These are phyloP conservation scores for Eristalinus aeneus DNA, from an alignment of 2,888 invertebrate genomes.

Conservation along the genomic window DNA sequence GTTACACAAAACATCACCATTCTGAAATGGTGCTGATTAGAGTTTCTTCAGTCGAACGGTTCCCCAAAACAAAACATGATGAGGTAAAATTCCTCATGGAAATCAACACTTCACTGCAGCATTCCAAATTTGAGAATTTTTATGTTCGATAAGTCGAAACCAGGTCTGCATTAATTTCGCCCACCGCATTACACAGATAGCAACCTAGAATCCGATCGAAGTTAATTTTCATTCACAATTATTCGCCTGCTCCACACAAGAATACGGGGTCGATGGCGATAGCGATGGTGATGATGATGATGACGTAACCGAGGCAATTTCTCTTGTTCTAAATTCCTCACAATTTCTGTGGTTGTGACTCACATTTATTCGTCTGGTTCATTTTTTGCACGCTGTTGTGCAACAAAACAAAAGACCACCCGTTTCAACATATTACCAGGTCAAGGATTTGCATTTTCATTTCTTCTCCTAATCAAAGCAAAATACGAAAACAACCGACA, in stretches of 20 bases:
- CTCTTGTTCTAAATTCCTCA: slow-evolving; percentile 3
- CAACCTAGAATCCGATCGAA: background rate
- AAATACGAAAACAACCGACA: background rate
- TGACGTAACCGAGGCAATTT: background rate
- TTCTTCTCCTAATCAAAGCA: background rate
- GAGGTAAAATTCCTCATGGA: no score
- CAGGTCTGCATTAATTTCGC: background rate
- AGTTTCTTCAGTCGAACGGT: no score
- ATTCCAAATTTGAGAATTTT: background rate
- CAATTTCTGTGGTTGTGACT: background rate
- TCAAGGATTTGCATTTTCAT: slow-evolving; percentile 40
- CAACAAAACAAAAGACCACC: slow-evolving; percentile 17
- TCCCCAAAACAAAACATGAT: no score
- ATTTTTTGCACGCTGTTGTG: background rate
- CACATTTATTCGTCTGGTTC: background rate
- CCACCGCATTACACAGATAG: background rate
- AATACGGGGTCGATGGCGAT: background rate
- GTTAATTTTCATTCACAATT: background rate
- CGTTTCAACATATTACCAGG: slow-evolving; percentile 1
- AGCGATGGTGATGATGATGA: background rate
- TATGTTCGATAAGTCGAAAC: background rate
- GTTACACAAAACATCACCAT: no score
- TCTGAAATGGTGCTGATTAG: no score
- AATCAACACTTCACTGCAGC: background rate
- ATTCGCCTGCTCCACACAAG: background rate